Evolutionary conservation across 2,113 vertebrate species (phyloP).

Genomic region (Apteryx mantelli): DNA sequence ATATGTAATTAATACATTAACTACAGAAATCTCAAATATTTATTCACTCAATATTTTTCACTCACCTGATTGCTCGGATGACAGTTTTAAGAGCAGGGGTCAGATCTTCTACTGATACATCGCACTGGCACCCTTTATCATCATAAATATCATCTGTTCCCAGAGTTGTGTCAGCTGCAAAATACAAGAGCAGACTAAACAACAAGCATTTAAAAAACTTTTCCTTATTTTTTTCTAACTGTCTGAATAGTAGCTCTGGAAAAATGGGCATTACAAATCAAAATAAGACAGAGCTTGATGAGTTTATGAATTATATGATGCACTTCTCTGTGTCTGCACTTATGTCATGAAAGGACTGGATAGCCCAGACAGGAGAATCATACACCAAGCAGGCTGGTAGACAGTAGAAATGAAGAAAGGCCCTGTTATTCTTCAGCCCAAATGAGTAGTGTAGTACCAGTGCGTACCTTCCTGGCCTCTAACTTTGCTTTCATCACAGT

Average conservation of each 20-base stretch:
- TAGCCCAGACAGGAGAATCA: background rate
- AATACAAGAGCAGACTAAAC: constrained; percentile 47
- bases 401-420: background rate
- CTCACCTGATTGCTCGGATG: constrained; percentile 95
- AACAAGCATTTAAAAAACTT: background rate
- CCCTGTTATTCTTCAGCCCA: background rate
- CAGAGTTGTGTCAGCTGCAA: constrained; percentile 88
- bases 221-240: background rate
- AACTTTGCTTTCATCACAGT: background rate
- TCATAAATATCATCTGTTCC: constrained; percentile 89
- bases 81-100: constrained; percentile 92
- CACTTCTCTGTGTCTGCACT: background rate
- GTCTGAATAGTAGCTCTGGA: background rate
- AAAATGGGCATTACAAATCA: background rate
- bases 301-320: background rate
- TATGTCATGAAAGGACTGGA: background rate
- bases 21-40: background rate
- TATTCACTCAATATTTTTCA: background rate
- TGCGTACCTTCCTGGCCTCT: background rate
- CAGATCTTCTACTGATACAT: constrained; percentile 94
- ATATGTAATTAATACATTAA: background rate
- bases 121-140: constrained; percentile 95
- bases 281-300: background rate
- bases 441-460: background rate
- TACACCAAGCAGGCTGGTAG: background rate